phyloP scores from a whole-genome alignment of 1,140 invertebrate genomes.

The Caenorhabditis briggsae region DNA sequence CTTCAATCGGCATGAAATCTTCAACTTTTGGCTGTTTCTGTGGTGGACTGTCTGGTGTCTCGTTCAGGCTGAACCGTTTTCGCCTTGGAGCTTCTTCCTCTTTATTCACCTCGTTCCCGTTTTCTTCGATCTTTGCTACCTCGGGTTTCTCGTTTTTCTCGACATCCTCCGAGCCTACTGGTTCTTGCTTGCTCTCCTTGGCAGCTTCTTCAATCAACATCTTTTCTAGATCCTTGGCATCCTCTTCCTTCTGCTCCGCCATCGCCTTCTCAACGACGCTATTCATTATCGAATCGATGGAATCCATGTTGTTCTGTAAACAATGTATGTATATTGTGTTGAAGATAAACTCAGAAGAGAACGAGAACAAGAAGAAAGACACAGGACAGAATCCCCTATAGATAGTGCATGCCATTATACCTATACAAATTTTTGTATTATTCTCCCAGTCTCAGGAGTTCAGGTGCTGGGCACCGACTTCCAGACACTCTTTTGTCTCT shows the following conservation, averaged over 20 bases:
- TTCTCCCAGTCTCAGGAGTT: background rate
- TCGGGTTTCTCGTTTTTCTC: background rate
- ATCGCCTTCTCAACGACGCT: too few species aligned
- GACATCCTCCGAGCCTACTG: background rate
- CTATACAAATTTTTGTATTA: too few species aligned
- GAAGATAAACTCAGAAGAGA: too few species aligned
- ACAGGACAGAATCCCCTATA: too few species aligned
- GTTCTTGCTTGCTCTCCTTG: background rate
- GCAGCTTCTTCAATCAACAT: background rate
- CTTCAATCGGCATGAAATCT: conserved; percentile 36
- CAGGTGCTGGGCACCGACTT: background rate
- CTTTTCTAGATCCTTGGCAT: background rate
- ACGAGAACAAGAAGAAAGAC: too few species aligned
- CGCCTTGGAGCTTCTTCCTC: background rate
- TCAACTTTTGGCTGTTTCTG: background rate
- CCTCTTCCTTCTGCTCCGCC: too few species aligned
- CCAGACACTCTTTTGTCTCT: background rate
- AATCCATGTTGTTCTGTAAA: too few species aligned
- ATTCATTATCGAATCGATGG: too few species aligned
- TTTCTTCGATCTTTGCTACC: background rate
- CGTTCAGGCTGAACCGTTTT: background rate
- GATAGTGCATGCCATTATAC: too few species aligned
- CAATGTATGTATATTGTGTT: too few species aligned
- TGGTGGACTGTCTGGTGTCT: background rate
- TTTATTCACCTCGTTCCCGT: background rate